Evolutionary conservation across 1,140 invertebrate genomes (phyloP).

Genomic region (Leptinotarsa undecemlineata): DNA sequence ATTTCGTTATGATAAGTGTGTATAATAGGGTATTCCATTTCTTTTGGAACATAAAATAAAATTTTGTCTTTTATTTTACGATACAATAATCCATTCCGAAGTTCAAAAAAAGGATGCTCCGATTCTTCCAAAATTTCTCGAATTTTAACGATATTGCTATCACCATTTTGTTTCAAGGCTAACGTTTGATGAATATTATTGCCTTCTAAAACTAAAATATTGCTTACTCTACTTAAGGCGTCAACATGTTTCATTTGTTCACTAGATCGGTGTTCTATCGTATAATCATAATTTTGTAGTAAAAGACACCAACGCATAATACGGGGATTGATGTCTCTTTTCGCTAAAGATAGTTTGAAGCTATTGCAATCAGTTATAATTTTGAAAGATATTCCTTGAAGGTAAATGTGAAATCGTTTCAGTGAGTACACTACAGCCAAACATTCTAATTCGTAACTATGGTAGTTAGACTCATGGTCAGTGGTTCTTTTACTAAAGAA

Average conservation of each 20-base stretch:
- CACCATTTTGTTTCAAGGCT: neutral
- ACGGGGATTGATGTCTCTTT: constrained; percentile 40
- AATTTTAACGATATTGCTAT: neutral
- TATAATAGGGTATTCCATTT: neutral
- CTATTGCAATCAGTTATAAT: constrained; percentile 50
- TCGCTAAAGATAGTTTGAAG: constrained; percentile 41
- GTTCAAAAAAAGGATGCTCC: neutral
- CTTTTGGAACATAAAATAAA: constrained; percentile 18
- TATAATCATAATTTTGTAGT: constrained; percentile 43
- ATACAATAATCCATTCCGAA: constrained; percentile 12
- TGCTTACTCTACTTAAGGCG: constrained; percentile 41
- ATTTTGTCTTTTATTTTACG: constrained; percentile 19
- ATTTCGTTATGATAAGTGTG: too few relatives aligned
- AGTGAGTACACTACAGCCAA: constrained; percentile 56
- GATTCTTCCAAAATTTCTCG: neutral
- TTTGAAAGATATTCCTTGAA: constrained; percentile 40
- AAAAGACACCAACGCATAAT: constrained; percentile 39
- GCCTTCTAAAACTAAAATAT: neutral
- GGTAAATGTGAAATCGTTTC: constrained; percentile 40
- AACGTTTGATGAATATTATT: neutral
- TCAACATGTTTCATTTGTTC: constrained; percentile 47
- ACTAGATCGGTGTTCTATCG: constrained; percentile 41
- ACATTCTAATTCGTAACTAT: constrained; percentile 55
- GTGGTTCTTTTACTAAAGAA: constrained; percentile 53
- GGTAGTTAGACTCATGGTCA: constrained; percentile 51